A percentile compares a stretch with the other conserved stretches of the same genome.
phyloP scores from a whole-genome alignment of 2,888 invertebrate genomes.

The Cataglyphis albicans region DNA sequence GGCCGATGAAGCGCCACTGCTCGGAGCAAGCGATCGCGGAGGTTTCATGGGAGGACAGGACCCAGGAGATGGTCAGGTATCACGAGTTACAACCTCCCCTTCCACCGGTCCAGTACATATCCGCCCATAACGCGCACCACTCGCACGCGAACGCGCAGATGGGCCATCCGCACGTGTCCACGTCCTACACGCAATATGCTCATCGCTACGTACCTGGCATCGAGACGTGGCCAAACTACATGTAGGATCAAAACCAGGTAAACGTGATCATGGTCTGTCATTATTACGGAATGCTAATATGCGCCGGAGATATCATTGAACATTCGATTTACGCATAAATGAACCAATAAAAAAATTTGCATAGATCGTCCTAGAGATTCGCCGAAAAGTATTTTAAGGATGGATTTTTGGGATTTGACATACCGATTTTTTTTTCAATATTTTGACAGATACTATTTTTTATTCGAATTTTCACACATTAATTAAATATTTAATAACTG shows the following conservation, averaged over 20 bases:
- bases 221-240: conserved; percentile 78
- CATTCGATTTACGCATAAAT: not conserved
- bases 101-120: conserved; percentile 82
- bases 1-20: conserved; percentile 80
- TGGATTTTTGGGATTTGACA: not conserved
- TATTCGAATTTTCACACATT: not conserved
- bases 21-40: conserved; percentile 74
- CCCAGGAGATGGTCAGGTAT: conserved; percentile 83
- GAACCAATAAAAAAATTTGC: not conserved
- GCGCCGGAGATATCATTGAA: not conserved
- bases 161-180: conserved; percentile 77
- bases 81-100: conserved; percentile 85
- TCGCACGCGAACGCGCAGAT: conserved; percentile 81
- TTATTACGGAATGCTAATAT: not conserved
- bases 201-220: conserved; percentile 84
- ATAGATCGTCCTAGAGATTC: not conserved
- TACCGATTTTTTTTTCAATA: not conserved
- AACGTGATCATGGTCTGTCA: not conserved
- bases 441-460: not conserved
- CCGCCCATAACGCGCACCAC: conserved; percentile 82
- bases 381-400: not conserved
- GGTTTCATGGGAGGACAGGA: conserved; percentile 80
- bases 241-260: conserved; percentile 56
- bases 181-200: conserved; percentile 82
- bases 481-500: not conserved